Percentiles rank a stretch among this genome's conserved stretches.
phyloP scores from a whole-genome alignment of 2,797 vertebrate species.

The Botia almorhae region DNA sequence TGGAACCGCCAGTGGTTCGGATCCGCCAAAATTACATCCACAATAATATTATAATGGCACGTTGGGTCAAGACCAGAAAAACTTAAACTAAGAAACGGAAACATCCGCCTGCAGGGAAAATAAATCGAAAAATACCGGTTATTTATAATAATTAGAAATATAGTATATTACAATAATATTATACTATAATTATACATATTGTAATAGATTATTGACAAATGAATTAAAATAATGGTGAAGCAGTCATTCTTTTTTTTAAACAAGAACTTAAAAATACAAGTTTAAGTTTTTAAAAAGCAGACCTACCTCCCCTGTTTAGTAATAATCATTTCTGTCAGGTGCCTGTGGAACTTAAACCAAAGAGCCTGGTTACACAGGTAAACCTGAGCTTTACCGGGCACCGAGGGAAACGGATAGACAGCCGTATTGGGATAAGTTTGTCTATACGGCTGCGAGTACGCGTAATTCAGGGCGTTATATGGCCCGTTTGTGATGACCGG shows the following conservation, averaged over 20 bases:
- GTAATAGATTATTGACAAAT: no score
- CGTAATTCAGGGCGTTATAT: conserved; percentile 98
- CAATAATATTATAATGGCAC: conserved; percentile 98
- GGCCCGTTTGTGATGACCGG: conserved; percentile 97
- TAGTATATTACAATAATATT: neutral
- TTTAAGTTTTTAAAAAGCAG: neutral
- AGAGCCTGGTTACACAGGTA: conserved; percentile 98
- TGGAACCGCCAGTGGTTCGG: conserved; percentile 99
- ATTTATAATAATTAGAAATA: no score
- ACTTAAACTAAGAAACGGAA: conserved; percentile 98
- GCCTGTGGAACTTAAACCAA: conserved; percentile 98
- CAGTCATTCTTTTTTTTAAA: neutral
- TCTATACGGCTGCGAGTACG: conserved; percentile 96
- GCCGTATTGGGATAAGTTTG: conserved; percentile 94
- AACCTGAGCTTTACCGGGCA: conserved; percentile 97
- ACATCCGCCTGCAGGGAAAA: conserved; percentile 88
- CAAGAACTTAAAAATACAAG: neutral
- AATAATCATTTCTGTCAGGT: conserved; percentile 99
- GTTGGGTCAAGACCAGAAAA: conserved; percentile 97
- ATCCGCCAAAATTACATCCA: conserved; percentile 98
- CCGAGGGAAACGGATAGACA: conserved; percentile 97
- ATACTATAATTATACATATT: neutral
- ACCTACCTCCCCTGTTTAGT: conserved; percentile 98
- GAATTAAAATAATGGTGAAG: no score
- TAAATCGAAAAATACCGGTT: neutral